Evolutionary conservation across 2,797 vertebrate species (phyloP).

Genomic region (Megaceryle alcyon): DNA sequence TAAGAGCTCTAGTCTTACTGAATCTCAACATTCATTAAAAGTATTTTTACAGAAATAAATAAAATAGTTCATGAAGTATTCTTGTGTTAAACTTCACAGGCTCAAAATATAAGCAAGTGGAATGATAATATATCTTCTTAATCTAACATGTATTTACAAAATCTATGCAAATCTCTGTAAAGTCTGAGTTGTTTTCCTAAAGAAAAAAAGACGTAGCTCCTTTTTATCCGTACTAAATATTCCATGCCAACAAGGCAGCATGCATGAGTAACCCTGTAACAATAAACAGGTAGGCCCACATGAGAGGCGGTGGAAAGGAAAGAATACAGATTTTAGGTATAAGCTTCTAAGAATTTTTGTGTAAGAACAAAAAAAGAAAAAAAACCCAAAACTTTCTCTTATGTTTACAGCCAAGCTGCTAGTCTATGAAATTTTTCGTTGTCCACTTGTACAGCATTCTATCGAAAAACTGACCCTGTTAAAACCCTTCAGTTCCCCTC

Average conservation of each 20-base stretch:
- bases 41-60: background rate
- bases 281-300: background rate
- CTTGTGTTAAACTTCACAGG: constrained; percentile 2
- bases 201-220: background rate
- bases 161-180: constrained; percentile 18
- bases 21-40: background rate
- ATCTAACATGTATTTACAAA: constrained; percentile 14
- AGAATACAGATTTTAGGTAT: background rate
- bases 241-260: background rate
- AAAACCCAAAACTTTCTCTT: background rate
- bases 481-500: background rate
- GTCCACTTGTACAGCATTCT: background rate
- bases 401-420: background rate
- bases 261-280: background rate
- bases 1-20: background rate
- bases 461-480: background rate
- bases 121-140: background rate
- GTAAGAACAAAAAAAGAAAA: background rate
- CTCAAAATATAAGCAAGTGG: background rate
- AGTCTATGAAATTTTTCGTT: background rate
- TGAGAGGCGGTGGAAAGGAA: background rate
- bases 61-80: background rate
- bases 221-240: background rate
- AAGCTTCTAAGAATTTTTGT: background rate
- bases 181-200: background rate